These are phyloP conservation scores for Odontocerum albicorne DNA, from an alignment of 2,888 invertebrate species.

Conservation along the genomic window DNA sequence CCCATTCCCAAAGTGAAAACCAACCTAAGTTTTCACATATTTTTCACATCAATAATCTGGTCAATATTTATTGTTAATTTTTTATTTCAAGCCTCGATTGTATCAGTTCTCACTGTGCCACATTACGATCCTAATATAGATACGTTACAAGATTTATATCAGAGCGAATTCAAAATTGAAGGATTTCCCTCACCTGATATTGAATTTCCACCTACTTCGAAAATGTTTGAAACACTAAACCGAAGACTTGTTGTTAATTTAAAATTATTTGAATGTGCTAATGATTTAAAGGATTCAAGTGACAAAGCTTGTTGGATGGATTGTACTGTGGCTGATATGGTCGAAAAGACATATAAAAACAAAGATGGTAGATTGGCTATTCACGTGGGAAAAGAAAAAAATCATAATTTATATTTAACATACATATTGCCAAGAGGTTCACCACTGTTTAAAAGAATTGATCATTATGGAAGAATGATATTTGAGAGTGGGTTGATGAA, in stretches of 20 bases:
- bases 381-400: slow-evolving; percentile 49
- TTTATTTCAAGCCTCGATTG: slow-evolving; percentile 40
- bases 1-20: neutral
- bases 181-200: slow-evolving; percentile 52
- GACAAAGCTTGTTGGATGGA: slow-evolving; percentile 50
- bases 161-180: slow-evolving; percentile 49
- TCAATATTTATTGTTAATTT: neutral
- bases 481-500: slow-evolving; percentile 50
- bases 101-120: slow-evolving; percentile 50
- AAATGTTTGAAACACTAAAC: slow-evolving; percentile 45
- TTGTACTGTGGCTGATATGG: slow-evolving; percentile 48
- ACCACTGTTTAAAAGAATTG: slow-evolving; percentile 44
- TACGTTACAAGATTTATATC: slow-evolving; percentile 50
- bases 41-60: neutral
- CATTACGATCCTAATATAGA: slow-evolving; percentile 52
- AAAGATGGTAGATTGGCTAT: slow-evolving; percentile 49
- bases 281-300: slow-evolving; percentile 44
- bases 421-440: slow-evolving; percentile 47
- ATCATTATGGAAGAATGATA: slow-evolving; percentile 44
- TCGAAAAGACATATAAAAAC: slow-evolving; percentile 46
- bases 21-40: neutral
- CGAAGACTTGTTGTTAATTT: slow-evolving; percentile 44
- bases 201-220: slow-evolving; percentile 48
- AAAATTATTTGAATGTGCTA: slow-evolving; percentile 45
- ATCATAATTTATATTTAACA: slow-evolving; percentile 50